These are phyloP conservation scores for Eufriesea mexicana DNA, from an alignment of 1,140 invertebrate species.

Conservation along the genomic window DNA sequence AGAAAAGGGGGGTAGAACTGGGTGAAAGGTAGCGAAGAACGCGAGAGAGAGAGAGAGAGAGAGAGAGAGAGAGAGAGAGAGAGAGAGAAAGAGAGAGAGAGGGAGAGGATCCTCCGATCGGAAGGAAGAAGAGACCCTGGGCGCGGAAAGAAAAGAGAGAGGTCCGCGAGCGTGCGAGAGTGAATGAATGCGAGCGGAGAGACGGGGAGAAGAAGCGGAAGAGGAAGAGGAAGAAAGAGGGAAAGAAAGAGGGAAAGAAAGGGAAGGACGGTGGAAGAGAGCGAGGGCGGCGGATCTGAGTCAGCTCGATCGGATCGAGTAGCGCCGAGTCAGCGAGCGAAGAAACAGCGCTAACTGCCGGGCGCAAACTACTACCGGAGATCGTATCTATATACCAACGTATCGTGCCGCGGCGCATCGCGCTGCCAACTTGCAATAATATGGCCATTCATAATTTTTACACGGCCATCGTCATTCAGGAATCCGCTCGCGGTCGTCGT, in stretches of 20 bases:
- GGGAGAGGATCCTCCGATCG: too few species aligned
- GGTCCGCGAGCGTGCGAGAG: constrained; percentile 29
- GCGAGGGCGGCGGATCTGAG: constrained; percentile 80
- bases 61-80: constrained; percentile 36
- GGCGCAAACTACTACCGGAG: constrained; percentile 66
- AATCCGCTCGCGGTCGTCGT: background rate
- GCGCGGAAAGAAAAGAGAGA: too few species aligned
- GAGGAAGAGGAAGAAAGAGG: background rate
- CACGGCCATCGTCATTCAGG: constrained; percentile 67
- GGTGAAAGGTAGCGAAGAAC: background rate
- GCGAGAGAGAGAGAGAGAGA: too few species aligned
- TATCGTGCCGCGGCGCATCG: constrained; percentile 54
- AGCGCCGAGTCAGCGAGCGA: constrained; percentile 79
- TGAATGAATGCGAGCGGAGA: constrained; percentile 32
- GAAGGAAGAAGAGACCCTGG: too few species aligned
- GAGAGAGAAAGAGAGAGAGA: background rate
- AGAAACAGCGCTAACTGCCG: constrained; percentile 70
- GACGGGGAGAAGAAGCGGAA: too few species aligned
- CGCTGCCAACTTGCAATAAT: constrained; percentile 74
- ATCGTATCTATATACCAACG: constrained; percentile 67
- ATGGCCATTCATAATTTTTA: constrained; percentile 79
- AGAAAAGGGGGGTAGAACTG: too few species aligned
- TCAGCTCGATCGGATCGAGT: constrained; percentile 78
- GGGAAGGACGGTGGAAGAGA: constrained; percentile 42
- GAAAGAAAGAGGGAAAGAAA: constrained; percentile 26